A percentile compares a stretch with the other conserved stretches of the same genome.
Conservation (phyloP, 2,888 invertebrate genomes). For the Nomada fabriciana region DNA sequence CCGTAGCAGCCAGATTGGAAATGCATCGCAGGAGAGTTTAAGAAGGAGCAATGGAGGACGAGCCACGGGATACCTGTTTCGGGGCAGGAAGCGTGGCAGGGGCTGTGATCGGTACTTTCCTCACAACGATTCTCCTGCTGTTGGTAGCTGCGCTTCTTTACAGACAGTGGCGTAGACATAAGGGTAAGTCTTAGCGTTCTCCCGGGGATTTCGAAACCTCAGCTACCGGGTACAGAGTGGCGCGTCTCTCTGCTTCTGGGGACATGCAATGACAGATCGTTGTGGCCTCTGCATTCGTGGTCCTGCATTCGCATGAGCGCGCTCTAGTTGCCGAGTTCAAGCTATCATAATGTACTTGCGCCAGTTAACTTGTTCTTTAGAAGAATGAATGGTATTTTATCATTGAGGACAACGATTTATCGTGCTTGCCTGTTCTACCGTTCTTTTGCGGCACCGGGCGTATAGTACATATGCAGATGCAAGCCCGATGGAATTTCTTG, state of each 20-base stretch:
- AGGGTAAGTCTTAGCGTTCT: conserved; percentile 74
- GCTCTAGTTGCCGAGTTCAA: conserved; percentile 34
- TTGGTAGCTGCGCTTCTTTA: conserved; percentile 87
- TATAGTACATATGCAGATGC: conserved; percentile 10
- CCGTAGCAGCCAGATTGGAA: conserved; percentile 44
- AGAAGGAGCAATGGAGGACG: conserved; percentile 70
- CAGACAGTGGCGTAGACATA: conserved; percentile 88
- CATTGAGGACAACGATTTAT: conserved; percentile 27
- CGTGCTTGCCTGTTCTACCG: conserved; percentile 8
- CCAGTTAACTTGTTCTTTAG: neutral
- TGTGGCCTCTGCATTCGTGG: conserved; percentile 17
- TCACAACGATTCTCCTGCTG: conserved; percentile 88
- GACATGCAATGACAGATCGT: conserved; percentile 42
- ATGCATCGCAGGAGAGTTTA: conserved; percentile 56
- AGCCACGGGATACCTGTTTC: conserved; percentile 85
- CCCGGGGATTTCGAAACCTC: neutral
- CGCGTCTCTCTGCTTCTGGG: neutral
- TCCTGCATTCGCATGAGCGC: conserved; percentile 24
- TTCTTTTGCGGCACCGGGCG: conserved; percentile 6
- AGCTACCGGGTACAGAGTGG: conserved; percentile 5
- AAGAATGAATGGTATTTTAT: conserved; percentile 39
- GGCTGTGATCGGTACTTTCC: conserved; percentile 89
- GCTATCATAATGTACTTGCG: neutral
- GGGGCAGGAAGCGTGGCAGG: conserved; percentile 90
- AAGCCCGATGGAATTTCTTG: conserved; percentile 43